These are phyloP conservation scores for Diadegma fenestrale DNA, from an alignment of 2,888 invertebrate genomes.

Conservation along the genomic window DNA sequence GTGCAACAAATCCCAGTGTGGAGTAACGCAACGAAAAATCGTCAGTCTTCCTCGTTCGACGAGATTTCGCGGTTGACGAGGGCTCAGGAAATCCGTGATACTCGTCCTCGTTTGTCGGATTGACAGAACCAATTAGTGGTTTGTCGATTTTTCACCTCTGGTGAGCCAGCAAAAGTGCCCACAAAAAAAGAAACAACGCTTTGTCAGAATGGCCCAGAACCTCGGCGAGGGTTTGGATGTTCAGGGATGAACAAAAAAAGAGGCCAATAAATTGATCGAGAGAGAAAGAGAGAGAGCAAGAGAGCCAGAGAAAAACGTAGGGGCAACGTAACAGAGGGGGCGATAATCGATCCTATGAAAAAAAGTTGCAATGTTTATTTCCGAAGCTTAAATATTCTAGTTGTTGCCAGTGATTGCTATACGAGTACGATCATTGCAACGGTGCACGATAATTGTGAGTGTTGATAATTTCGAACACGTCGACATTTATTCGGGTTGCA, in stretches of 20 bases:
- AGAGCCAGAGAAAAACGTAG: not conserved
- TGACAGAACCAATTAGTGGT: conserved; percentile 78
- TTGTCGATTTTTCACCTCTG: conserved; percentile 75
- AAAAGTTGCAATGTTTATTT: not conserved
- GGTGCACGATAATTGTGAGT: not conserved
- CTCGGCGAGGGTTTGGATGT: not conserved
- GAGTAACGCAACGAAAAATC: conserved; percentile 33
- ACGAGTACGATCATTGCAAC: not conserved
- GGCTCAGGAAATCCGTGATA: conserved; percentile 50
- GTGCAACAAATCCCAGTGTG: conserved; percentile 67
- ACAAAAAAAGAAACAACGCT: conserved; percentile 27
- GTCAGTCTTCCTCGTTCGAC: conserved; percentile 28
- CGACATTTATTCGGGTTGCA: not conserved
- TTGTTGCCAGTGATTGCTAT: not conserved
- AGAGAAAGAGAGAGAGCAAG: not conserved
- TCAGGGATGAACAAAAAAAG: not conserved
- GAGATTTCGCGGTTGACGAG: conserved; percentile 50
- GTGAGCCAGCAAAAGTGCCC: conserved; percentile 28
- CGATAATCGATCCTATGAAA: not conserved
- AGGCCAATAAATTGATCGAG: not conserved
- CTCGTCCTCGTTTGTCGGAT: conserved; percentile 66
- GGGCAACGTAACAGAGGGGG: not conserved
- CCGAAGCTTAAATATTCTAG: not conserved
- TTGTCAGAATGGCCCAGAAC: conserved; percentile 17
- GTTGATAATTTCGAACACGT: not conserved